phyloP scores from a whole-genome alignment of 2,888 invertebrate genomes.

The Anorthoa munda region DNA sequence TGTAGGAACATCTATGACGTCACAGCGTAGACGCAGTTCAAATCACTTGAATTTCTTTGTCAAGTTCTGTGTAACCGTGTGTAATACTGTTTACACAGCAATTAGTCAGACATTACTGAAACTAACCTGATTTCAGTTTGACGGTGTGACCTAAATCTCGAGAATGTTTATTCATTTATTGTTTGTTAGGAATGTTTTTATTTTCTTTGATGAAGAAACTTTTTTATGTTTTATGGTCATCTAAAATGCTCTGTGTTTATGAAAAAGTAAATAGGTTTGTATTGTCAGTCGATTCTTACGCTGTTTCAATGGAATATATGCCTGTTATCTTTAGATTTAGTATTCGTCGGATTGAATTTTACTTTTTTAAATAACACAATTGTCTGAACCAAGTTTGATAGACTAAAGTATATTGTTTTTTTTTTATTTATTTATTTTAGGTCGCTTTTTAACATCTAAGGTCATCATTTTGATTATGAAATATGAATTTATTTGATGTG shows the following conservation, averaged over 20 bases:
- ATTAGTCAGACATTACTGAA: slow-evolving; percentile 45
- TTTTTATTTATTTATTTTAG: too few relatives aligned
- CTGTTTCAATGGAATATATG: neutral
- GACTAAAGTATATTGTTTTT: too few relatives aligned
- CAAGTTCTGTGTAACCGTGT: slow-evolving; percentile 54
- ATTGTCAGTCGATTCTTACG: neutral
- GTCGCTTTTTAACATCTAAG: too few relatives aligned
- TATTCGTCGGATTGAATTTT: neutral
- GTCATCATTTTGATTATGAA: too few relatives aligned
- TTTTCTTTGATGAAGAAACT: slow-evolving; percentile 10
- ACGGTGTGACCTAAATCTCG: slow-evolving; percentile 30
- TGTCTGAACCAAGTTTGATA: too few relatives aligned
- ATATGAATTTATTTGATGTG: too few relatives aligned
- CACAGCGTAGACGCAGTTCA: slow-evolving; percentile 11
- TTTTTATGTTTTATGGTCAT: slow-evolving; percentile 9
- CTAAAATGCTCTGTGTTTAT: neutral
- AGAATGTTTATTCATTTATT: slow-evolving; percentile 25
- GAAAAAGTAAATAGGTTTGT: neutral
- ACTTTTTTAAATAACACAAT: neutral
- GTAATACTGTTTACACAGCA: slow-evolving; percentile 47
- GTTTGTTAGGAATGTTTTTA: slow-evolving; percentile 6
- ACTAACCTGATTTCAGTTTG: slow-evolving; percentile 35
- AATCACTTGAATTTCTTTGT: slow-evolving; percentile 45
- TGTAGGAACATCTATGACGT: slow-evolving; percentile 38
- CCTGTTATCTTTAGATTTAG: neutral